phyloP scores from a whole-genome alignment of 2,113 vertebrate species.

The Nibea coibor region DNA sequence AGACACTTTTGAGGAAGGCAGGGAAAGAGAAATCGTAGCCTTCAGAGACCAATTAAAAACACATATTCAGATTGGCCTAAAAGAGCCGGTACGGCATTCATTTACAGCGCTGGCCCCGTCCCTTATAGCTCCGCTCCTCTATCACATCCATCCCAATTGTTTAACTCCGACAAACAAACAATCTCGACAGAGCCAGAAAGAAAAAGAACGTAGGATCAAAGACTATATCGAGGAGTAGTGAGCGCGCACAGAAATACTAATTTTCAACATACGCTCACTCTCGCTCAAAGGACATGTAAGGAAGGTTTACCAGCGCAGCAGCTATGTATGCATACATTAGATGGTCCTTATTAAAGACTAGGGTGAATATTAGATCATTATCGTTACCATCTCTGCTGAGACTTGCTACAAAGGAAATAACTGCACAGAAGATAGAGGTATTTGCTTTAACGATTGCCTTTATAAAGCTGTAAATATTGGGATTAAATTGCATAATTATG shows the following conservation, averaged over 20 bases:
- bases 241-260: constrained; percentile 34
- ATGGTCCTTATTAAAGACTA: constrained; percentile 54
- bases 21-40: constrained; percentile 50
- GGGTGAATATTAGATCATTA: constrained; percentile 59
- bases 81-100: constrained; percentile 49
- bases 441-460: constrained; percentile 16
- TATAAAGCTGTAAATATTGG: constrained; percentile 19
- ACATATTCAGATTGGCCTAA: constrained; percentile 76
- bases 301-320: constrained; percentile 49
- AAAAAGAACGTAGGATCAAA: constrained; percentile 51
- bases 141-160: constrained; percentile 37
- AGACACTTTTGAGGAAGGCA: constrained; percentile 68
- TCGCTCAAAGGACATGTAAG: constrained; percentile 47
- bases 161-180: constrained; percentile 63
- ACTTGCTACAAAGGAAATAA: constrained; percentile 19
- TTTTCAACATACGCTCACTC: constrained; percentile 46
- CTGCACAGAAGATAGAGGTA: constrained; percentile 4
- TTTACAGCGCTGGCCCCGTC: constrained; percentile 32
- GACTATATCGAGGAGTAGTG: constrained; percentile 24
- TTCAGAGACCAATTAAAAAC: constrained; percentile 82
- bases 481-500: neutral
- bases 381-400: constrained; percentile 24
- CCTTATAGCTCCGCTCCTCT: constrained; percentile 27
- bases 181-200: constrained; percentile 15
- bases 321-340: constrained; percentile 51